phyloP scores from a whole-genome alignment of 2,797 vertebrate genomes.

The Enteromius argenteus region DNA sequence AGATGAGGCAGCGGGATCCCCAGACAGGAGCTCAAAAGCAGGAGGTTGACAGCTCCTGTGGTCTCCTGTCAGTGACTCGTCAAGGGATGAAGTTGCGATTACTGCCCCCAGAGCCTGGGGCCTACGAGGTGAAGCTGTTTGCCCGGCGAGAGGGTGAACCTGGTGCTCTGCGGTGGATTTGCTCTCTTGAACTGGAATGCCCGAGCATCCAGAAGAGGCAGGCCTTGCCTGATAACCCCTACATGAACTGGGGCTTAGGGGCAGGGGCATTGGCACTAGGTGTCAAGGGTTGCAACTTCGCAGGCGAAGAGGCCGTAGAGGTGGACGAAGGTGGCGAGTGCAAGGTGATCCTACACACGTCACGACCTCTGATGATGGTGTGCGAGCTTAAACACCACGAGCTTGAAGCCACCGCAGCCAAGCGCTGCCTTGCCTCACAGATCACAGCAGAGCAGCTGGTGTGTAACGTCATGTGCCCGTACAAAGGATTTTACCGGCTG shows the following conservation, averaged over 20 bases:
- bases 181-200: constrained; percentile 82
- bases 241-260: constrained; percentile 81
- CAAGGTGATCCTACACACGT: constrained; percentile 73
- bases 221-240: constrained; percentile 81
- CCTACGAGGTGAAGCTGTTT: constrained; percentile 83
- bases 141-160: constrained; percentile 68
- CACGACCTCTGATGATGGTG: constrained; percentile 72
- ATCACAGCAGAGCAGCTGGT: constrained; percentile 75
- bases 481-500: constrained; percentile 79
- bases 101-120: constrained; percentile 73
- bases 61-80: constrained; percentile 75
- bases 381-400: constrained; percentile 78
- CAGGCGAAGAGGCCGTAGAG: constrained; percentile 65
- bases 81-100: constrained; percentile 79
- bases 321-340: constrained; percentile 68
- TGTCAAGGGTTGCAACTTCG: constrained; percentile 69
- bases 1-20: constrained; percentile 76
- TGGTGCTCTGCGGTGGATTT: constrained; percentile 78
- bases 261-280: constrained; percentile 70
- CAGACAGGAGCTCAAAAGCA: constrained; percentile 68
- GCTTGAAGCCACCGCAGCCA: constrained; percentile 69
- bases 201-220: constrained; percentile 67
- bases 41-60: constrained; percentile 65
- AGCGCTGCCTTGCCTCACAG: constrained; percentile 81
- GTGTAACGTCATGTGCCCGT: constrained; percentile 78